These are phyloP conservation scores for Vidua chalybeata DNA, from an alignment of 2,113 vertebrate genomes.

Conservation along the genomic window DNA sequence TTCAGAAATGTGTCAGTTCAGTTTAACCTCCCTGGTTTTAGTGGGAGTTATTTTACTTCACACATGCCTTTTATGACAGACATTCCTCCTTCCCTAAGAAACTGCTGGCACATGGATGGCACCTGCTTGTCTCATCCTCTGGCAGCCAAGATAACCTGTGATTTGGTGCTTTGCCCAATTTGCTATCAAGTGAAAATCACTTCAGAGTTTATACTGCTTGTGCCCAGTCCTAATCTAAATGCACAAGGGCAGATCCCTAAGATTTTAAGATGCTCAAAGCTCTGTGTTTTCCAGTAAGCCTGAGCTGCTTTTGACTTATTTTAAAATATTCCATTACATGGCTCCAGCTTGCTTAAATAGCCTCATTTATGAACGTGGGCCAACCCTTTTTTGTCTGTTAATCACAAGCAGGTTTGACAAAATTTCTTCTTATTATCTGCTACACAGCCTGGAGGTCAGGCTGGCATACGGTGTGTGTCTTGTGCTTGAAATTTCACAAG, in stretches of 20 bases:
- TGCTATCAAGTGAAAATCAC: conserved; percentile 10
- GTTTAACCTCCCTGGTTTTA: background rate
- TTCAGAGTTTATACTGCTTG: background rate
- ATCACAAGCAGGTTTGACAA: background rate
- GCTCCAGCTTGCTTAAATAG: background rate
- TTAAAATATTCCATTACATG: background rate
- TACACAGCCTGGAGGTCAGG: conserved; percentile 13
- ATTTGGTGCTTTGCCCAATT: background rate
- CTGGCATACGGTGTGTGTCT: background rate
- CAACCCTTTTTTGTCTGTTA: background rate
- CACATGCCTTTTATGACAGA: background rate
- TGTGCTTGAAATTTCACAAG: background rate
- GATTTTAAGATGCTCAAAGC: background rate
- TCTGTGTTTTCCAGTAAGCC: background rate
- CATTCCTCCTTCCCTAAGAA: background rate
- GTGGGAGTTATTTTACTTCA: background rate
- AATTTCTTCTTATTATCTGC: conserved; percentile 12
- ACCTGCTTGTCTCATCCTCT: background rate
- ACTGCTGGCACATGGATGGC: background rate
- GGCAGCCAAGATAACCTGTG: conserved; percentile 1
- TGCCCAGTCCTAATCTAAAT: background rate
- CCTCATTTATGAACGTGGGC: background rate
- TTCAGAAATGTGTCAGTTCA: background rate
- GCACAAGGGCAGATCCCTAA: background rate
- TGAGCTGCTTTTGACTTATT: background rate